Base-by-base conservation (phyloP, 2,888 invertebrate species). In the Conchocele bisecta region DNA sequence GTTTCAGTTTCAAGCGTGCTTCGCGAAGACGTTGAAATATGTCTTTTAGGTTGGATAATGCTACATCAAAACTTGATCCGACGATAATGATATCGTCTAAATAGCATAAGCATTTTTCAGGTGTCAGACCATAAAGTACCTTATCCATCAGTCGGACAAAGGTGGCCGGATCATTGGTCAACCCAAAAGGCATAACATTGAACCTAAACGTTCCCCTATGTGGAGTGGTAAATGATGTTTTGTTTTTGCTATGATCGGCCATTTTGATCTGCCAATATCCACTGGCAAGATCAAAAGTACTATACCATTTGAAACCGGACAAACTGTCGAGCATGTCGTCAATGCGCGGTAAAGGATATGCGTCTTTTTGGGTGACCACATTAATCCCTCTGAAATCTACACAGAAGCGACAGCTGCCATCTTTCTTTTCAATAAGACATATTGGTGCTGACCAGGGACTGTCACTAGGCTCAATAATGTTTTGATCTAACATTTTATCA, bases 81-180 rank as follows among this genome's bases (percentile, higher is more conserved):
- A 61, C 35, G 4, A 61, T 31, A 22, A 72, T 61, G 1, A 60
- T 46, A 42, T 73, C 67, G 28, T 68, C 67, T n/a, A 63, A 24
- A 37, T 71, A 71, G 13, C 51, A 54, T 2, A 71, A 28, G 24
- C 60, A 65, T 41, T 17, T 48, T 24, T 46, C 13, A 24, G 41
- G 57, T 7, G 60, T 33, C n/a, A 65, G 17, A 29, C 48, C 56
- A 0, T 24, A 17, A 13, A 71, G 24, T 15, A 65, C 56, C 7
- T 35, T 13, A 13, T 64, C 46, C 46, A 53, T 54, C 6, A 65
- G 31, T 7, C 59, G 20, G 26, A 48, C 29, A 28, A 70, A 70
- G 7, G 44, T 53, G 3, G 59, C 70, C 5, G 58, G 65, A 28
- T 37, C 53, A 28, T 64, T 51, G 3, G 28, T 33, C 13, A 64